Conservation (phyloP, 2,888 invertebrate species). For the Agrochola circellaris region DNA sequence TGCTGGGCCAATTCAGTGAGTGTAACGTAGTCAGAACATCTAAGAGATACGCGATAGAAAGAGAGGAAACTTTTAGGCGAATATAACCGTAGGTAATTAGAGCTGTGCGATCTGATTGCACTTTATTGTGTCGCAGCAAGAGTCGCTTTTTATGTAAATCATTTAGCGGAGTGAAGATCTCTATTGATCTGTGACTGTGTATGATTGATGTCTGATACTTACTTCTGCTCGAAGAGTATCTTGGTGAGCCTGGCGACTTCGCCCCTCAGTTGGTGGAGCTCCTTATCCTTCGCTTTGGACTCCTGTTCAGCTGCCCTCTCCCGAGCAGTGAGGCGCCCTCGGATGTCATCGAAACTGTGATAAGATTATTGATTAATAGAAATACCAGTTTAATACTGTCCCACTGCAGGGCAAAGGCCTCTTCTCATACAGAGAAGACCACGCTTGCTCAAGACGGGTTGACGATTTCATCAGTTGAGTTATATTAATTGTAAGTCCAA, state of each 20-base stretch:
- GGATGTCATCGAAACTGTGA: constrained; percentile 88
- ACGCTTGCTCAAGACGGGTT: not conserved
- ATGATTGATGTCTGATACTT: constrained; percentile 10
- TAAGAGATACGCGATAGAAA: too few species aligned
- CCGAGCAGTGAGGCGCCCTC: constrained; percentile 77
- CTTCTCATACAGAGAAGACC: not conserved
- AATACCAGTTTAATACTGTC: not conserved
- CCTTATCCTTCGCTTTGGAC: constrained; percentile 80
- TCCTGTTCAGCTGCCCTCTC: constrained; percentile 82
- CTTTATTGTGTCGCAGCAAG: too few species aligned
- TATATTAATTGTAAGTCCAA: not conserved
- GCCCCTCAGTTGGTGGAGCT: constrained; percentile 80
- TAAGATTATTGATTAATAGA: not conserved
- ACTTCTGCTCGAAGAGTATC: constrained; percentile 85
- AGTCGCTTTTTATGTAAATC: too few species aligned
- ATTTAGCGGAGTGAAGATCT: too few species aligned
- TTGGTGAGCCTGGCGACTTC: constrained; percentile 87
- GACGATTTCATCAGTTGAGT: too few species aligned
- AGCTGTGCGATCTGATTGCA: too few species aligned
- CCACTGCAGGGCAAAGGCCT: not conserved
- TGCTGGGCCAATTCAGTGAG: too few species aligned
- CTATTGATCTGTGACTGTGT: too few species aligned
- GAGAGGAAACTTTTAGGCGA: too few species aligned
- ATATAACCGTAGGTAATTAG: too few species aligned
- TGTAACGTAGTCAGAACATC: too few species aligned